Percentiles rank a stretch among this genome's conserved stretches.
These are phyloP conservation scores for Conops quadrifasciatus DNA, from an alignment of 2,888 invertebrate genomes.

Conservation along the genomic window DNA sequence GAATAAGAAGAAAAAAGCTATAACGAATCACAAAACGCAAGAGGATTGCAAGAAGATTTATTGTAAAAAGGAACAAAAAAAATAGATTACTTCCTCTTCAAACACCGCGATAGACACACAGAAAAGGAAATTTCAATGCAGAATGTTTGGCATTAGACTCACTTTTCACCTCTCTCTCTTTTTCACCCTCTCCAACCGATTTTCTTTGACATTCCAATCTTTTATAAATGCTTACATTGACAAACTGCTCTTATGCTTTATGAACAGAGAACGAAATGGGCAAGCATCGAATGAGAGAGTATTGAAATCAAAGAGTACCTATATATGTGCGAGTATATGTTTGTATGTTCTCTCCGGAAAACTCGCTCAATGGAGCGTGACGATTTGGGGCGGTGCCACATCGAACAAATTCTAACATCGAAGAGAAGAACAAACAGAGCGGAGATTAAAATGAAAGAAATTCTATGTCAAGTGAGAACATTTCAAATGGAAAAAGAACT, in stretches of 20 bases:
- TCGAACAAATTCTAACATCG: slow-evolving; percentile 11
- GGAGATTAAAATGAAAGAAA: slow-evolving; percentile 17
- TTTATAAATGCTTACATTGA: not conserved
- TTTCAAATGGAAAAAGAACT: not conserved
- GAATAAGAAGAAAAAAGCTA: too few relatives aligned
- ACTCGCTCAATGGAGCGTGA: slow-evolving; percentile 21
- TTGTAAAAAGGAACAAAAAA: not conserved
- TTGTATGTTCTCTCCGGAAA: too few relatives aligned
- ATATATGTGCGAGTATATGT: too few relatives aligned
- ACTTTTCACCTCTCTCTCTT: too few relatives aligned
- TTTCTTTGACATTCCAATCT: too few relatives aligned
- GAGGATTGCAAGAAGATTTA: too few relatives aligned
- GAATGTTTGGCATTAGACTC: too few relatives aligned
- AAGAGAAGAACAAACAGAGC: slow-evolving; percentile 18
- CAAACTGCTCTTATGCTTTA: not conserved
- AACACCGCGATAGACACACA: too few relatives aligned
- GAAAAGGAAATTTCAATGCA: too few relatives aligned
- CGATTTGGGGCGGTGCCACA: slow-evolving; percentile 18
- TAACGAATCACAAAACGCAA: too few relatives aligned
- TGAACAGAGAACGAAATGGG: too few relatives aligned
- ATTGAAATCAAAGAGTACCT: not conserved
- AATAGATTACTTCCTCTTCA: slow-evolving; percentile 19
- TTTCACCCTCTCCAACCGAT: too few relatives aligned
- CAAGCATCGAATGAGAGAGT: not conserved
- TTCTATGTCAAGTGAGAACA: not conserved